Evolutionary conservation across 2,888 invertebrate species (phyloP), one percentile per base, ranked within the genome.

Genomic region (Rosalia funebris): DNA sequence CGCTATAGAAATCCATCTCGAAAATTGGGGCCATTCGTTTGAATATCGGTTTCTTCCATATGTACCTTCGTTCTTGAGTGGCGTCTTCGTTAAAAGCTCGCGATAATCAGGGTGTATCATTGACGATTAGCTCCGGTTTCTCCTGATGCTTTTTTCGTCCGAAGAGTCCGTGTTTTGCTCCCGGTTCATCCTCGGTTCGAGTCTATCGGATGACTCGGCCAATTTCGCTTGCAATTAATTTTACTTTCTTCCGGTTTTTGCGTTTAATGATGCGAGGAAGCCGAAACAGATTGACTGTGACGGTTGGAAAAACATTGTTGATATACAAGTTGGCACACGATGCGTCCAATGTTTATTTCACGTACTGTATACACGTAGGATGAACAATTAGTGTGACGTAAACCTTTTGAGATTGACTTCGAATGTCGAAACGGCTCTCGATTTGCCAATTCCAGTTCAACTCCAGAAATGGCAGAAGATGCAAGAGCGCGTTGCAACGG

Each of bases 1-100:
- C 12, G 14, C 10, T n/a, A 20, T 44, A 44, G 44, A 44, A 44
- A 44, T 44, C 20, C 44, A n/a, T 25, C 20, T 5, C 9, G 17
- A 20, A 34, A 44, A 44, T 17, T 25, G 44, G 25, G 44, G 44
- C 10, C 44, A 44, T 11, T 25, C 17, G 11, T 3, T 25, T 14
- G 12, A 44, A 25, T 25, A 1, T 14, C 44, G 20, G 4, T 12
- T 44, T 11, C 25, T 12, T 44, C 44, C 34, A 34, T n/a, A 34
- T n/a, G 3, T 34, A 34, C 34, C 10, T 34, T 5, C 25, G 7
- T 25, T 25, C 7, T 7, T 25, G 25, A 5, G 4, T 34, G 11
- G 3, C 10, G 34, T 34, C 34, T 7, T 34, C 34, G 10, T 2
- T 34, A 34, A 34, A 34, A 34, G 10, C 34, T n/a, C 7, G 34